Percentiles rank a stretch among this genome's conserved stretches.
These are phyloP conservation scores for Microcebus jonahi DNA, from an alignment of 2,113 vertebrate species.

Conservation along the genomic window DNA sequence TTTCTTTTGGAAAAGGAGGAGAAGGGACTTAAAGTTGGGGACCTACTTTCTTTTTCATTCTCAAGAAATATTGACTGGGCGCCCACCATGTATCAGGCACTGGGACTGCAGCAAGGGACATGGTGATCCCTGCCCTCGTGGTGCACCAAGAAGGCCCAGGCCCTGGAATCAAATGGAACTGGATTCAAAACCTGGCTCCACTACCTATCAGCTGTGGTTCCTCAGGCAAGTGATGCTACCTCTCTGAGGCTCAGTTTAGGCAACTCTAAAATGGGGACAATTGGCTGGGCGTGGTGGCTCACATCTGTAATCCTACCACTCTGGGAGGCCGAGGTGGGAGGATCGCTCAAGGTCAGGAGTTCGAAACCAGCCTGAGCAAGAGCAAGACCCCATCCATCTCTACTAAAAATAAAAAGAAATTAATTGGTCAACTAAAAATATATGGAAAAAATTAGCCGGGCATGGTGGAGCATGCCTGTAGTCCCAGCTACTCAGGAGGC, in stretches of 20 bases:
- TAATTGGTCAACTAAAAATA: too few relatives aligned
- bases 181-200: neutral
- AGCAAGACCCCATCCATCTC: too few relatives aligned
- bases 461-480: too few relatives aligned
- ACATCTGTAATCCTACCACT: too few relatives aligned
- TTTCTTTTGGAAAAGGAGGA: neutral
- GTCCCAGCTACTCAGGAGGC: too few relatives aligned
- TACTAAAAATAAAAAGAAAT: too few relatives aligned
- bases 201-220: neutral
- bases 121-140: neutral
- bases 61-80: neutral
- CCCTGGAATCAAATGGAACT: neutral
- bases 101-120: neutral
- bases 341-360: too few relatives aligned
- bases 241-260: neutral
- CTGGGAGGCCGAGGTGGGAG: too few relatives aligned
- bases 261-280: neutral
- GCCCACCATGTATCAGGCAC: too few relatives aligned
- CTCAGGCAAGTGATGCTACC: neutral
- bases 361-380: too few relatives aligned
- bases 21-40: neutral
- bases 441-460: too few relatives aligned
- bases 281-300: neutral
- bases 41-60: neutral
- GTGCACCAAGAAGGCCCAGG: neutral